These are phyloP conservation scores for Notolabrus celidotus DNA, from an alignment of 2,797 vertebrate genomes.

Conservation along the genomic window DNA sequence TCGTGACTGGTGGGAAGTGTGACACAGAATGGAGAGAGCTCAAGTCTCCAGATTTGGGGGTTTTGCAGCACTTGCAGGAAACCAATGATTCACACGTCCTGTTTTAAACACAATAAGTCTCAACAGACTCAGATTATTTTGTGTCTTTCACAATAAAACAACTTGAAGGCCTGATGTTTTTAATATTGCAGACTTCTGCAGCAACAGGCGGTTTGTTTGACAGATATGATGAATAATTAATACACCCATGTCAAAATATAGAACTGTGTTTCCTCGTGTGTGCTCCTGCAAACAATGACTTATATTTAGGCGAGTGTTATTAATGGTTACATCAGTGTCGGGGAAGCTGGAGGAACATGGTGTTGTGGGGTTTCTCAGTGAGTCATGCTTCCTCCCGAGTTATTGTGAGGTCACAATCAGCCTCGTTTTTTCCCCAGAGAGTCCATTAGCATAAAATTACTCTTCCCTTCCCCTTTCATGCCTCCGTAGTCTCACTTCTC, in stretches of 20 bases:
- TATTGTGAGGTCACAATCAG: slow-evolving; percentile 47
- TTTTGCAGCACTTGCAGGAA: background rate
- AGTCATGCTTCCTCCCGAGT: slow-evolving; percentile 36
- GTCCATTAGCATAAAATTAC: slow-evolving; percentile 62
- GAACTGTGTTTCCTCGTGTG: slow-evolving; percentile 19
- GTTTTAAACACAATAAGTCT: slow-evolving; percentile 9
- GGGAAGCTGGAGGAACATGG: slow-evolving; percentile 1
- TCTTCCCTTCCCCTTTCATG: slow-evolving; percentile 29
- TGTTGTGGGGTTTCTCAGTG: slow-evolving; percentile 11
- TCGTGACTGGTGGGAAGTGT: background rate
- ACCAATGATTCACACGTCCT: slow-evolving; percentile 2
- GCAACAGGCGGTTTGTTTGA: slow-evolving; percentile 43
- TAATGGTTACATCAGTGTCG: slow-evolving; percentile 13
- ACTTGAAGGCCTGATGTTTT: slow-evolving; percentile 17
- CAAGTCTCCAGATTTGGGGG: background rate
- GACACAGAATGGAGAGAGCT: background rate
- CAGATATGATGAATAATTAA: slow-evolving; percentile 68
- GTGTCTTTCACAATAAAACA: background rate
- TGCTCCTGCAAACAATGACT: slow-evolving; percentile 46
- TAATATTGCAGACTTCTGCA: slow-evolving; percentile 4
- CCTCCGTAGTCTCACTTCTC: slow-evolving; percentile 31
- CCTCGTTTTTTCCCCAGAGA: slow-evolving; percentile 20
- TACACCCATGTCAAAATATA: slow-evolving; percentile 50
- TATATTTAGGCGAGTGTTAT: slow-evolving; percentile 45
- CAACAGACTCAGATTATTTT: slow-evolving; percentile 9